phyloP scores from a whole-genome alignment of 2,888 invertebrate species.

The Chymomyza amoena region DNA sequence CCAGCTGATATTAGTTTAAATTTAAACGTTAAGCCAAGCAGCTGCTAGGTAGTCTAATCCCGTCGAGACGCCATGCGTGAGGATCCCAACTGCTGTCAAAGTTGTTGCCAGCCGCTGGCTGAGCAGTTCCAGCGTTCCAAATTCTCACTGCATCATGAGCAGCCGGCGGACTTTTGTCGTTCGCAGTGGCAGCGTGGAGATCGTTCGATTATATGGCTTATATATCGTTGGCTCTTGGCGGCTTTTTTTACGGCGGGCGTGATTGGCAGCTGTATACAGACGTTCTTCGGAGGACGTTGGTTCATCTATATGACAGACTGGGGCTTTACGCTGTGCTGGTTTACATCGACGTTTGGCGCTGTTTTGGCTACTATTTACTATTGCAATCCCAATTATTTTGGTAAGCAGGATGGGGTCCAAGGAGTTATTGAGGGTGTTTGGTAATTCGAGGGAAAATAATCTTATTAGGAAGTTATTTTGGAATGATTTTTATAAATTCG shows the following conservation, averaged over 20 bases:
- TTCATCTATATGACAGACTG: conserved; percentile 77
- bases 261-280: conserved; percentile 52
- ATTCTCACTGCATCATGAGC: conserved; percentile 58
- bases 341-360: conserved; percentile 71
- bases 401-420: conserved; percentile 38
- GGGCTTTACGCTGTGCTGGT: conserved; percentile 74
- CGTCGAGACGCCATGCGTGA: conserved; percentile 24
- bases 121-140: conserved; percentile 66
- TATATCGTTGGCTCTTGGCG: conserved; percentile 75
- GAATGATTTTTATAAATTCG: neutral
- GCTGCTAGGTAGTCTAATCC: conserved; percentile 18
- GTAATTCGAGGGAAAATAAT: too few species aligned
- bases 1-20: neutral
- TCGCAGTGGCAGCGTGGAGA: conserved; percentile 73
- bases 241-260: conserved; percentile 65
- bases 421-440: too few species aligned
- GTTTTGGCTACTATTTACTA: conserved; percentile 70
- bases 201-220: conserved; percentile 64
- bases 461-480: too few species aligned
- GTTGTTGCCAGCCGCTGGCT: conserved; percentile 45
- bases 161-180: conserved; percentile 53
- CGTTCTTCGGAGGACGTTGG: conserved; percentile 57
- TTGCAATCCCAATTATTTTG: conserved; percentile 54
- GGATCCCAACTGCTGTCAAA: conserved; percentile 33
- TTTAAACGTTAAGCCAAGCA: conserved; percentile 38